These are phyloP conservation scores for Tipula confusa DNA, from an alignment of 2,888 invertebrate genomes.

Conservation along the genomic window DNA sequence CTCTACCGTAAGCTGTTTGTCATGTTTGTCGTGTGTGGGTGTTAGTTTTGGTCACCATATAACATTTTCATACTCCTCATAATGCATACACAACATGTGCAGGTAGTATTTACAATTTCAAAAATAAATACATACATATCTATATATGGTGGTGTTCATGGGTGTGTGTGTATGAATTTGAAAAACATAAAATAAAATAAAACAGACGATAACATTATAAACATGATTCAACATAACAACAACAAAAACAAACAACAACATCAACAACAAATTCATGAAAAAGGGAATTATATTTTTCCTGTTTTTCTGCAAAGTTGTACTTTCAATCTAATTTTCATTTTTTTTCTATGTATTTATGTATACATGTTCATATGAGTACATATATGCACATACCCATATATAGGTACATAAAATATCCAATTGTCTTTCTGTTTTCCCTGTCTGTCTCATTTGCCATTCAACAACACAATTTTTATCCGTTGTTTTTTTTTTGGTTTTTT, in stretches of 20 bases:
- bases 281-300: conserved; percentile 20
- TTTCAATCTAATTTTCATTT: not conserved
- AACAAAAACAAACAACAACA: not conserved
- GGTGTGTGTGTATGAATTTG: not conserved
- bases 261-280: not conserved
- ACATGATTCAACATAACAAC: not conserved
- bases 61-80: not conserved
- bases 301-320: conserved; percentile 12
- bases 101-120: not conserved
- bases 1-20: not conserved
- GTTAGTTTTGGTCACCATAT: not conserved
- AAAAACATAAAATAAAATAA: not conserved
- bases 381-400: not conserved
- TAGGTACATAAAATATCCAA: not conserved
- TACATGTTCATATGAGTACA: too few species aligned
- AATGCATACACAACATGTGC: conserved; percentile 3
- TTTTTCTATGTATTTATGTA: not conserved
- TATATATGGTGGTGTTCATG: too few species aligned
- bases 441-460: conserved; percentile 3
- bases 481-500: not conserved
- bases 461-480: not conserved
- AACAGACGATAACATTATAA: conserved; percentile 8
- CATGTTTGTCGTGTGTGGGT: not conserved
- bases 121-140: not conserved
- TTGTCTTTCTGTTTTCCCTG: not conserved